Conservation (phyloP, 2,888 invertebrate genomes). For the Agelastica alni region DNA sequence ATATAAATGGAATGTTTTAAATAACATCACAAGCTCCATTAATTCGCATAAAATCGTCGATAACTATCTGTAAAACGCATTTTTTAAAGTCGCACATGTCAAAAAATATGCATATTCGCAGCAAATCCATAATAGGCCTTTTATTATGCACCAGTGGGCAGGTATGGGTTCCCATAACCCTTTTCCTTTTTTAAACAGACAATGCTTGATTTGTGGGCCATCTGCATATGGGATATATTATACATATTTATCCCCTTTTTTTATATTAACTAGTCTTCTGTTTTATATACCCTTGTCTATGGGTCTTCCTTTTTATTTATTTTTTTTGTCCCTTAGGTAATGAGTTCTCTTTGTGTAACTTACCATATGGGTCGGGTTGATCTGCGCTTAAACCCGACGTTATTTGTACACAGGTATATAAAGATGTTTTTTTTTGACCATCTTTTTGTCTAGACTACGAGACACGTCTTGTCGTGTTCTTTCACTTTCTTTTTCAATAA, state of each 20-base stretch:
- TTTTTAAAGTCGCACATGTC: slow-evolving; percentile 43
- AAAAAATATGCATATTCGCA: slow-evolving; percentile 51
- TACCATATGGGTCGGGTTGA: slow-evolving; percentile 24
- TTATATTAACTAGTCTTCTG: slow-evolving; percentile 32
- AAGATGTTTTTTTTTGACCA: slow-evolving; percentile 26
- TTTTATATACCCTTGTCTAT: slow-evolving; percentile 36
- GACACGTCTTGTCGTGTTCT: too few species aligned
- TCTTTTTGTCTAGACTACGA: slow-evolving; percentile 3
- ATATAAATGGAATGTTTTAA: slow-evolving; percentile 48
- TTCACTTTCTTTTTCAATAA: too few species aligned
- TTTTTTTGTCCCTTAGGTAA: slow-evolving; percentile 44
- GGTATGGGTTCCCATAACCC: slow-evolving; percentile 51
- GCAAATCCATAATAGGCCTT: slow-evolving; percentile 49
- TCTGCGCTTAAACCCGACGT: slow-evolving; percentile 10
- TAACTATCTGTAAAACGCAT: slow-evolving; percentile 43
- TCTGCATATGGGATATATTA: slow-evolving; percentile 49
- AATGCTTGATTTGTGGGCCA: slow-evolving; percentile 56
- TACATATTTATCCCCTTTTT: slow-evolving; percentile 30
- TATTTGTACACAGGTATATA: slow-evolving; percentile 26
- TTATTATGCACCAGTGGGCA: slow-evolving; percentile 55
- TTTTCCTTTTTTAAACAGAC: slow-evolving; percentile 45
- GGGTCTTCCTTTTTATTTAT: slow-evolving; percentile 34
- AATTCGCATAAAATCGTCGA: slow-evolving; percentile 53
- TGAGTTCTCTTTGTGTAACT: slow-evolving; percentile 38
- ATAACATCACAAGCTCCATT: slow-evolving; percentile 56